Percentiles rank a stretch among this genome's conserved stretches.
Evolutionary conservation across 1,140 invertebrate genomes (phyloP).

Genomic region (Rhagoletis zephyria): DNA sequence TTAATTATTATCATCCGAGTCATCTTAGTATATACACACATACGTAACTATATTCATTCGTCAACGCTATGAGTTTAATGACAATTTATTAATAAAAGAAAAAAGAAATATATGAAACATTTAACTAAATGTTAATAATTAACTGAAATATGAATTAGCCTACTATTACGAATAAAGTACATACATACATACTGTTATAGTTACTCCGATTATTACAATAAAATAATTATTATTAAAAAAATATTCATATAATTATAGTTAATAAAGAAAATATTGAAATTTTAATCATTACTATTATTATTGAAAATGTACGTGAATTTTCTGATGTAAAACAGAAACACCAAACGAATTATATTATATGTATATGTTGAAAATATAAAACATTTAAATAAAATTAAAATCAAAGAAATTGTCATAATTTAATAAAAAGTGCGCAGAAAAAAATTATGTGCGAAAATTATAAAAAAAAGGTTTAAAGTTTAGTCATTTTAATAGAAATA

Average conservation of each 20-base stretch:
- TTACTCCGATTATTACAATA: constrained; percentile 14
- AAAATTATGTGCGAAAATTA: constrained; percentile 18
- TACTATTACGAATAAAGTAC: background rate
- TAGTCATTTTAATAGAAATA: background rate
- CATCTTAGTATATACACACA: too few relatives aligned
- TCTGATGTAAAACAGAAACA: background rate
- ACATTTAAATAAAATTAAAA: constrained; percentile 2
- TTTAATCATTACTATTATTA: constrained; percentile 16
- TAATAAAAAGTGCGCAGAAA: constrained; percentile 13
- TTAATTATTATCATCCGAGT: too few relatives aligned
- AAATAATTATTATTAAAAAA: background rate
- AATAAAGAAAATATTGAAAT: background rate
- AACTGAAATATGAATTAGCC: background rate
- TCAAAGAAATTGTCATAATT: constrained; percentile 21
- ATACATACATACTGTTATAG: background rate
- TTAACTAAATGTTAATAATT: background rate
- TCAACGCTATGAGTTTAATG: background rate
- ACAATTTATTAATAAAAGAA: background rate
- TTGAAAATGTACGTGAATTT: background rate
- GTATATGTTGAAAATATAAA: constrained; percentile 9
- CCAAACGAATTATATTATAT: background rate
- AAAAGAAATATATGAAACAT: background rate
- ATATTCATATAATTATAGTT: background rate
- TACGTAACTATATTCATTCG: background rate
- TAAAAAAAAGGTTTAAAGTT: background rate